Base-by-base conservation (phyloP, 1,140 invertebrate genomes). In the Luehdorfia chinensis region DNA sequence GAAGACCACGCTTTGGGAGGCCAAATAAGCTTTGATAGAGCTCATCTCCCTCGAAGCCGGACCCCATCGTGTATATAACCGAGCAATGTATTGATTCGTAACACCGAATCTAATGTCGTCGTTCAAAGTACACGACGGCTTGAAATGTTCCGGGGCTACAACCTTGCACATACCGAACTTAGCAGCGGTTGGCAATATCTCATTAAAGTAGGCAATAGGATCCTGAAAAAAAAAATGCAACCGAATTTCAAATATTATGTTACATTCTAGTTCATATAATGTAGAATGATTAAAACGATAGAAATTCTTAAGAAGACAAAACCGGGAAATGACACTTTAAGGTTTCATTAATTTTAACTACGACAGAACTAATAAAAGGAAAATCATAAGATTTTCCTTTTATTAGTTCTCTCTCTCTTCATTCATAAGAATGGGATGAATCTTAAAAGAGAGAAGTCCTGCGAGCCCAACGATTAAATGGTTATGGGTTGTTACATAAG, bases 71-170 rank as follows among this genome's bases (percentile, higher is more conserved):
- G 94, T 90, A 52, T 94, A 90, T 92, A 98, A 93, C 59, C 95
- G 95, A 66, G 97, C 93, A 12, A 97, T 91, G 61, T 97, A 97
- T 67, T 98, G 97, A 80, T 97, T 96, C 44, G 96, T 94, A 0
- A 94, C 94, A 0, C 93, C 95, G 67, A 98, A 98, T 39, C 93
- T 87, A 91, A 96, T 94, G 64, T 94, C 93, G 67, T 94, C 94
- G 23, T 91, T 91, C 0, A 97, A 92, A 68, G 94, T 93, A 68
- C 96, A 97, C 64, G 96, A 94, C 0, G 96, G 94, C 88, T 95
- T 95, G 69, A 97, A 98, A 67, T 89, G 92, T 3, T 88, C 69
- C 0, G 96, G 97, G n/a, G 96, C 95, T 18, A 98, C 92, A 23
- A 98, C 94, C 65, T 93, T 91, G 68, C 96, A 97, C 51, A 98